Percentiles rank a stretch among this genome's conserved stretches.
phyloP scores from a whole-genome alignment of 2,888 invertebrate species.

The Eupeodes latifasciatus region DNA sequence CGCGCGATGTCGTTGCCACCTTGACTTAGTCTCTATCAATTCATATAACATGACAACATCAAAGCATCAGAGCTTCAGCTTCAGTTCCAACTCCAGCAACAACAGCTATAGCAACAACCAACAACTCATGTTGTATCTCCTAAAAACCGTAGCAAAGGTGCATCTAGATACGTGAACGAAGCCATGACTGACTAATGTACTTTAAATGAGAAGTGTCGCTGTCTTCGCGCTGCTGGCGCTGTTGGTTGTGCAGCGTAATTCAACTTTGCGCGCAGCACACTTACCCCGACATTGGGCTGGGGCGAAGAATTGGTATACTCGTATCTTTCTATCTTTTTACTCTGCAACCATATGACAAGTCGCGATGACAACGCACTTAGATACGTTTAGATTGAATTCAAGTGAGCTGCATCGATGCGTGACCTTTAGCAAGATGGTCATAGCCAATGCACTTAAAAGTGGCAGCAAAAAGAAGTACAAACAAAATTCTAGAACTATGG shows the following conservation, averaged over 20 bases:
- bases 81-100: background rate
- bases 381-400: slow-evolving; percentile 41
- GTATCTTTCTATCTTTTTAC: slow-evolving; percentile 24
- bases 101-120: background rate
- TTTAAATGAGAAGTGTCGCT: slow-evolving; percentile 65
- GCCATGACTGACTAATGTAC: slow-evolving; percentile 66
- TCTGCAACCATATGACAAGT: background rate
- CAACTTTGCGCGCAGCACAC: slow-evolving; percentile 3
- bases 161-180: slow-evolving; percentile 62
- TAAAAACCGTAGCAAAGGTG: slow-evolving; percentile 60
- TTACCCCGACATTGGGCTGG: slow-evolving; percentile 67
- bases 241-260: background rate
- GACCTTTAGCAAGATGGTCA: slow-evolving; percentile 61
- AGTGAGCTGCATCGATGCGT: slow-evolving; percentile 33
- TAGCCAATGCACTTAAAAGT: slow-evolving; percentile 34
- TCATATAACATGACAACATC: slow-evolving; percentile 42
- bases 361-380: slow-evolving; percentile 41
- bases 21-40: slow-evolving; percentile 71
- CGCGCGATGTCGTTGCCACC: slow-evolving; percentile 56
- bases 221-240: background rate
- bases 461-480: background rate
- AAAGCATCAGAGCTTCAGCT: background rate
- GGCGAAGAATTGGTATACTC: background rate
- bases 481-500: slow-evolving; percentile 1
- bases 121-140: slow-evolving; percentile 42